Base-by-base conservation (phyloP, 2,888 invertebrate species). In the Synergus laeviventris region DNA sequence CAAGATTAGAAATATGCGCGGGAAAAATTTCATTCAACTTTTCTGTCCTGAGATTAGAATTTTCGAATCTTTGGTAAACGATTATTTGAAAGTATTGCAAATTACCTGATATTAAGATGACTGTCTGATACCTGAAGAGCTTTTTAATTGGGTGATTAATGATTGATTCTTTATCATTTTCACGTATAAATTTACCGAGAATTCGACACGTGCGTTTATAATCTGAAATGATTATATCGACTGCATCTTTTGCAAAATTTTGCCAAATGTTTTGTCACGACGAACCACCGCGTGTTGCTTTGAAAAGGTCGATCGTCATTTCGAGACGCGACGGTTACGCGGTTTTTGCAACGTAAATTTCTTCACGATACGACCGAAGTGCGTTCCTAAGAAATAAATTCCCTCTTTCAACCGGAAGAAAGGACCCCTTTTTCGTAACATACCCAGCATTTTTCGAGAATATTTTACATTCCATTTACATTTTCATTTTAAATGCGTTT, bases 221-320 rank as follows among this genome's bases (percentile, higher is more conserved):
- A 54, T 54, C 18, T 54, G 9, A 54, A 54, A 9, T 54, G 18
- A 54, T 8, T 18, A 3, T 66, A 45, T 21, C 16, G 45, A 66
- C n/a, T 66, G 45, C 8, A 66, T 45, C 45, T 42, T 64, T 39
- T 24, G 9, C 7, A 66, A 66, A 66, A 24, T 66, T 66, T 66
- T 16, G 24, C 31, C 24, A 66, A 66, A 66, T 24, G 45, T 66
- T 66, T 66, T 16, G 24, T n/a, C 24, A 66, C 66, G 45, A 66
- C 38, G 12, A 62, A 21, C 16, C 9, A 24, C 38, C 64, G 42
- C 66, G 42, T 42, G 45, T 42, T 45, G 66, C 66, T 42, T 66
- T 66, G 66, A 66, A 64, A 45, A 16, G 66, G 45, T 66, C 24
- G 66, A 42, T 66, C 45, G 66, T 66, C 66, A 66, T 66, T 45